phyloP scores from a whole-genome alignment of 2,113 vertebrate species.

The Orycteropus afer region DNA sequence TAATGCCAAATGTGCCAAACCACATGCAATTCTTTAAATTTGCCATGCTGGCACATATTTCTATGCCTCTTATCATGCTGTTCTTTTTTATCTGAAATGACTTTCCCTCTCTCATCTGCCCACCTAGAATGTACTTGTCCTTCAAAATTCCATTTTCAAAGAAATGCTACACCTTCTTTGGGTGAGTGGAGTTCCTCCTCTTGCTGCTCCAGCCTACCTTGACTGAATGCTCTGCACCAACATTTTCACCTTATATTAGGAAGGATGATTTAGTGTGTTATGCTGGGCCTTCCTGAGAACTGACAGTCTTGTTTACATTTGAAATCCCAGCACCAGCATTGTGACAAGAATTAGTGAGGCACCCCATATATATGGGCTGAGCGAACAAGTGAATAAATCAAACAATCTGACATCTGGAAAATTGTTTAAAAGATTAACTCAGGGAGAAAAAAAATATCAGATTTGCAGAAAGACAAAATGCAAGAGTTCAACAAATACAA shows the following conservation, averaged over 20 bases:
- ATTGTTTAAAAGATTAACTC: neutral
- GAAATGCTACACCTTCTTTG: neutral
- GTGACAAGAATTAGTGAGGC: neutral
- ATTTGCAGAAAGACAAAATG: neutral
- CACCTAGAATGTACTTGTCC: neutral
- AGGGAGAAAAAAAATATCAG: neutral
- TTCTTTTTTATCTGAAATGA: neutral
- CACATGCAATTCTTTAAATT: neutral
- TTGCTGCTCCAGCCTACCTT: neutral
- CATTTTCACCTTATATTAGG: fast-evolving
- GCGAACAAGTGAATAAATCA: neutral
- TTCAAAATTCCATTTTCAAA: neutral
- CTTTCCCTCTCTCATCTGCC: neutral
- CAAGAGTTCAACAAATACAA: neutral
- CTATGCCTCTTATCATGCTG: neutral
- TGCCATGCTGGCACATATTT: no score
- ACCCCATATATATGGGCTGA: neutral
- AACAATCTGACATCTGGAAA: neutral
- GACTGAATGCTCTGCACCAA: neutral
- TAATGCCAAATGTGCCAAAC: neutral
- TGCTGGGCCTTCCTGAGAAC: neutral
- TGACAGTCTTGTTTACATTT: neutral
- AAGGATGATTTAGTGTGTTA: neutral
- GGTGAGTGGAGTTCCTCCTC: neutral
- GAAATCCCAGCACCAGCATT: neutral